These are phyloP conservation scores for Octomys mimax DNA, from an alignment of 2,797 vertebrate species.

Conservation along the genomic window DNA sequence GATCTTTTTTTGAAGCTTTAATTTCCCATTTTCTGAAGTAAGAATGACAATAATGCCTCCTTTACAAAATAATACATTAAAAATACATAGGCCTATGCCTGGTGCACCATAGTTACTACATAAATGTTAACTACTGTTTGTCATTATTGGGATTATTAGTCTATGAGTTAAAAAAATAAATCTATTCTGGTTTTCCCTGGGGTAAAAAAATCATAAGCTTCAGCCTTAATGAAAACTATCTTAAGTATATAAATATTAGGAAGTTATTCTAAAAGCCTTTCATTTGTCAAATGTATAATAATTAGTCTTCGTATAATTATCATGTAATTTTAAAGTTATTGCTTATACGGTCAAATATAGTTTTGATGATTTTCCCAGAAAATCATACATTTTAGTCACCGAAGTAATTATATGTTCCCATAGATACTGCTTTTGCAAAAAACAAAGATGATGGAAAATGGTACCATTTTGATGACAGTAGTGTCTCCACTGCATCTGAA, in stretches of 20 bases:
- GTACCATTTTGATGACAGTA: constrained; percentile 99
- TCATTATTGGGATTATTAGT: background rate
- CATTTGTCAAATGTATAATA: constrained; percentile 17
- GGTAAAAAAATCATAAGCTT: constrained; percentile 29
- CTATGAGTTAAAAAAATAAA: constrained; percentile 53
- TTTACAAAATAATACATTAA: constrained; percentile 9
- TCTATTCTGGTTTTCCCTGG: background rate
- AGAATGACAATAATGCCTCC: background rate
- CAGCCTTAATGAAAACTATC: constrained; percentile 28
- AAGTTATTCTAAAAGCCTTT: constrained; percentile 57
- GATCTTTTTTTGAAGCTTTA: constrained; percentile 16
- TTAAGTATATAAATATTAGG: constrained; percentile 29
- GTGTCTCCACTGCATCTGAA: constrained; percentile 95
- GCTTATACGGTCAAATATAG: constrained; percentile 13
- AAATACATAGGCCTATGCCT: background rate
- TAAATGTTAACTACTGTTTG: background rate
- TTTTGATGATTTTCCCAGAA: background rate
- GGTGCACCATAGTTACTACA: background rate
- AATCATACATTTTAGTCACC: constrained; percentile 58
- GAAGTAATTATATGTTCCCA: constrained; percentile 69
- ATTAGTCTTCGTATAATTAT: background rate
- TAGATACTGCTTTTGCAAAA: constrained; percentile 98
- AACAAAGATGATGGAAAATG: constrained; percentile 98
- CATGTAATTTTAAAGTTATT: constrained; percentile 38
- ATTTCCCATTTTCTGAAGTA: constrained; percentile 21